Conservation (phyloP, 1,140 invertebrate genomes). For the Aphaenogaster rudis region DNA sequence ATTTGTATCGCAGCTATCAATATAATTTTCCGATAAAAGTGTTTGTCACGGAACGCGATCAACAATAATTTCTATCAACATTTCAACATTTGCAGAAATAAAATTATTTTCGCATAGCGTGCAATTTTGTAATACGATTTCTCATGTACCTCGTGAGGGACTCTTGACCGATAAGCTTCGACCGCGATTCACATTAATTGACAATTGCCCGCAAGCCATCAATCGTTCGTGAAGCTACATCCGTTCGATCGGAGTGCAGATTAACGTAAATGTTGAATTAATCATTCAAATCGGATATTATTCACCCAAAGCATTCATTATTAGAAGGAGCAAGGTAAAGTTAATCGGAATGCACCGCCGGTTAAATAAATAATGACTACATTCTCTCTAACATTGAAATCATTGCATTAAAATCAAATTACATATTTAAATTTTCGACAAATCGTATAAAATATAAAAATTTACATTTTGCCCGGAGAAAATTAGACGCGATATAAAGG, state of each 20-base stretch:
- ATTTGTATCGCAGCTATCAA: not conserved
- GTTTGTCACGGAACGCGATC: constrained; percentile 1
- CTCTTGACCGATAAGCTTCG: not conserved
- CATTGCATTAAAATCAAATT: not conserved
- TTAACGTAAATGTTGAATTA: constrained; percentile 68
- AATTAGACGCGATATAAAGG: not conserved
- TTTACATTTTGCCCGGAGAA: not conserved
- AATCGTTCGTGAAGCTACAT: constrained; percentile 61
- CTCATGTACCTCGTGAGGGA: not conserved
- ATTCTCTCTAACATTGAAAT: no score
- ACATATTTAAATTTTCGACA: no score
- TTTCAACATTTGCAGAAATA: not conserved
- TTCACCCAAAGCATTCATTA: constrained; percentile 5
- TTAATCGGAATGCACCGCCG: constrained; percentile 45
- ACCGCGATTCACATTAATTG: constrained; percentile 61
- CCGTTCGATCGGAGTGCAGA: constrained; percentile 21
- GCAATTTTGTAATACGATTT: not conserved
- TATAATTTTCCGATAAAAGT: constrained; percentile 25
- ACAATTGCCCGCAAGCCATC: constrained; percentile 39
- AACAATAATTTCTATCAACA: constrained; percentile 14
- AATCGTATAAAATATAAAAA: not conserved
- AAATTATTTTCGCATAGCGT: not conserved
- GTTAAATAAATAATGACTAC: constrained; percentile 28
- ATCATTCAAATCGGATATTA: constrained; percentile 60
- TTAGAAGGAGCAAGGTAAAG: not conserved